Conservation (phyloP, 2,888 invertebrate genomes). For the Zygogramma bicolorata region DNA sequence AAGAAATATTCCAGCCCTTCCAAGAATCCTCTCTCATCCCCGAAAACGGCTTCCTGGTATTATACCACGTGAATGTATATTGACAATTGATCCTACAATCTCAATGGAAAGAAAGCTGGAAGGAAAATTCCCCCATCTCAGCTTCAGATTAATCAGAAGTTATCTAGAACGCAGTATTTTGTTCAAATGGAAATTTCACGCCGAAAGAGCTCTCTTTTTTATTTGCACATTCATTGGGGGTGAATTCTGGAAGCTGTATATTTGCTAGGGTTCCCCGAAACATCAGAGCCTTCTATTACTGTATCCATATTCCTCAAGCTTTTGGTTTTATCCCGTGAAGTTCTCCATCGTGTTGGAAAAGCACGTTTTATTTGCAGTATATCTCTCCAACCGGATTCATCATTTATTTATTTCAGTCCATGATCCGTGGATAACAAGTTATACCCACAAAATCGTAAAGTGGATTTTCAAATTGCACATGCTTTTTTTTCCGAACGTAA, state of each 20-base stretch:
- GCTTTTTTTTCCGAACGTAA: no score
- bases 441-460: no score
- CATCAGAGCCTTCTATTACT: not conserved
- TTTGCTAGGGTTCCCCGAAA: not conserved
- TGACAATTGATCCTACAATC: not conserved
- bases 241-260: not conserved
- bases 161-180: not conserved
- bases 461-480: no score
- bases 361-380: no score
- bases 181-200: not conserved
- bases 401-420: no score
- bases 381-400: no score
- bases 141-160: not conserved
- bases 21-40: not conserved
- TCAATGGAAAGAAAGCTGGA: not conserved
- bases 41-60: not conserved
- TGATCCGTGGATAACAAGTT: no score
- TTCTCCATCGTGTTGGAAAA: no score
- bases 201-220: not conserved
- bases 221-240: not conserved
- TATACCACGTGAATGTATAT: not conserved
- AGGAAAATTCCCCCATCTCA: not conserved
- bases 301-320: not conserved
- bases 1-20: not conserved
- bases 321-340: no score